Percentiles rank a stretch among this genome's conserved stretches.
Evolutionary conservation across 2,888 invertebrate species (phyloP).

Genomic region (Apotomis capreana): DNA sequence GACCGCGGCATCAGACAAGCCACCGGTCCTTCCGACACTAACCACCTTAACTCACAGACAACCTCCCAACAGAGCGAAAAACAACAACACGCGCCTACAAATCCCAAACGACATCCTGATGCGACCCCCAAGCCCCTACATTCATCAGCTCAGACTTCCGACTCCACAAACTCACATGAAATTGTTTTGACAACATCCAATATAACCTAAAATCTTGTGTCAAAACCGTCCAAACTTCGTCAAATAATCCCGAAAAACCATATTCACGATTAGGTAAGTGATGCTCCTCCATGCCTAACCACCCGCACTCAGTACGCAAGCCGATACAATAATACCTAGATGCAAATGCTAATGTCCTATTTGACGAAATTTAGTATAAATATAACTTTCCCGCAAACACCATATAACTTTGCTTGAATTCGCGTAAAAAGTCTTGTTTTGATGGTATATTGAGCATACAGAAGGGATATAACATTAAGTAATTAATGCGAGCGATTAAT

Average conservation of each 20-base stretch:
- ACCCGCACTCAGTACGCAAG: slow-evolving; percentile 77
- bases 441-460: slow-evolving; percentile 49
- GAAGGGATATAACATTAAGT: slow-evolving; percentile 60
- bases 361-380: slow-evolving; percentile 80
- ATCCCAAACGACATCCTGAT: slow-evolving; percentile 1
- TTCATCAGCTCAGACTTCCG: slow-evolving; percentile 17
- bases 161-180: slow-evolving; percentile 45
- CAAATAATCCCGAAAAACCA: slow-evolving; percentile 60
- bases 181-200: slow-evolving; percentile 78
- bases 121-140: slow-evolving; percentile 13
- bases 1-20: slow-evolving; percentile 8
- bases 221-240: slow-evolving; percentile 66
- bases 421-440: slow-evolving; percentile 46
- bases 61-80: slow-evolving; percentile 4
- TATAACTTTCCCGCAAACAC: slow-evolving; percentile 66
- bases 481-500: slow-evolving; percentile 82
- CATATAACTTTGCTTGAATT: slow-evolving; percentile 46
- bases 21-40: slow-evolving; percentile 16
- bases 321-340: slow-evolving; percentile 82
- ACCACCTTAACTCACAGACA: slow-evolving; percentile 17
- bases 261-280: slow-evolving; percentile 57
- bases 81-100: slow-evolving; percentile 14
- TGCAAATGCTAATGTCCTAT: slow-evolving; percentile 83
- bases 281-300: slow-evolving; percentile 66
- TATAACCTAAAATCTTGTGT: slow-evolving; percentile 82